Conservation (phyloP, 1,140 invertebrate species). For the Drosophila ironensis region DNA sequence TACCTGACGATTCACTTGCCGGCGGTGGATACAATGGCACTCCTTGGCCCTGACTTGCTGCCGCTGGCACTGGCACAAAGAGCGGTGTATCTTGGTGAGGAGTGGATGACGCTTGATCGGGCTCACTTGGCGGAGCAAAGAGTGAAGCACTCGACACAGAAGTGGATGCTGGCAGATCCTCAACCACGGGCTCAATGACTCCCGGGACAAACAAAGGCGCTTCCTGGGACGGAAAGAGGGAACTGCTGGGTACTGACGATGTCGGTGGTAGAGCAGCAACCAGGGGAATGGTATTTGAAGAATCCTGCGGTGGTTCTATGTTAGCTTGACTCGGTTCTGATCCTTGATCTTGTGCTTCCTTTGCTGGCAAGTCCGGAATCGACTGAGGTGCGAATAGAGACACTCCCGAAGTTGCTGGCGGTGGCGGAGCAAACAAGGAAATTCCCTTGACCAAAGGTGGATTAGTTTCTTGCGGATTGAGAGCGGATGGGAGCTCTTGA, state of each 20-base stretch:
- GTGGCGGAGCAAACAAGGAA: slow-evolving; percentile 11
- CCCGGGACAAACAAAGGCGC: slow-evolving; percentile 3
- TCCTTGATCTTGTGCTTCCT: background rate
- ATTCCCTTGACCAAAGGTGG: background rate
- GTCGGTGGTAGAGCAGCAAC: background rate
- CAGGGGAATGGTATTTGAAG: background rate
- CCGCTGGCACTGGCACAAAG: slow-evolving; percentile 51
- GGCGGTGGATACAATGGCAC: slow-evolving; percentile 32
- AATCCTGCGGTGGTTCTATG: background rate
- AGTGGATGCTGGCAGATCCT: background rate
- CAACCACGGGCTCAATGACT: slow-evolving; percentile 12
- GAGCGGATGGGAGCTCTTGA: background rate
- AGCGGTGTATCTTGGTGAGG: slow-evolving; percentile 4
- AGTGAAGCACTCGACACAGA: background rate
- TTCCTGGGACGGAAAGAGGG: background rate
- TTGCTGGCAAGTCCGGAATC: background rate
- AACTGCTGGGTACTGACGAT: background rate
- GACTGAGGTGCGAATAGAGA: slow-evolving; percentile 5
- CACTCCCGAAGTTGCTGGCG: background rate
- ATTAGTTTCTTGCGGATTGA: background rate
- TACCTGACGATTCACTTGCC: background rate
- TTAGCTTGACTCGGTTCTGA: background rate
- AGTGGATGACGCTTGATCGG: slow-evolving; percentile 1
- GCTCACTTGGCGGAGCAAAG: background rate
- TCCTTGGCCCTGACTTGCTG: background rate